Evolutionary conservation across 2,888 invertebrate genomes (phyloP), one percentile per base, ranked within the genome.

Genomic region (Megamerina dolium): DNA sequence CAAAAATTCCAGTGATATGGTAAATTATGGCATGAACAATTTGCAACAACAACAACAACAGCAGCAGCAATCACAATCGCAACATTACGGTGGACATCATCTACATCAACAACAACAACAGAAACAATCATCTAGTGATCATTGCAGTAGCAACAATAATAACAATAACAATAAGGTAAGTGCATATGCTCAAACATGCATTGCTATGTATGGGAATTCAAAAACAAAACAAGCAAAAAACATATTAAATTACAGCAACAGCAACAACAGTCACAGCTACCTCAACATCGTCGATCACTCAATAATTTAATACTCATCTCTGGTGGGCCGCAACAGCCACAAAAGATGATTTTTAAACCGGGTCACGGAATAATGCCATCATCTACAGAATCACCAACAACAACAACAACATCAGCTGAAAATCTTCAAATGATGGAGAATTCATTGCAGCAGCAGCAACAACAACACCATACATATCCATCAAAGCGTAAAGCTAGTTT

Each of bases 231-330:
- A 55, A 59, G 46, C 49, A 53, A 34, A 48, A 56, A 16, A 57
- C 52, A 23, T 47, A 29, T 61, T 53, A 45, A 57, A 3, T 42
- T 64, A 43, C 63, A 45, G 12, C 53, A 52, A 41, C 57, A 58
- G 4, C 63, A 61, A 41, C 53, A 60, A 43, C 48, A 45, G 17
- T 38, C 39, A n/a, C 45, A 46, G 5, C 47, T 45, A 26, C 56
- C 48, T 32, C 55, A 55, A 50, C 65, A 66, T 52, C 58, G 68
- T 23, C 64, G 70, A 16, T 71, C 71, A n/a, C 50, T 72, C 2
- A 72, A 66, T 44, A 72, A 69, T 56, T 53, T 71, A 34, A 69
- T 67, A 48, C 58, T 67, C 31, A 63, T 68, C 5, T 53, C 67
- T 37, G 59, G 61, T 26, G 64, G 65, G n/a, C 60, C 63, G 5